These are phyloP conservation scores for Drosophila atripex DNA, from an alignment of 2,888 invertebrate species.

Conservation along the genomic window DNA sequence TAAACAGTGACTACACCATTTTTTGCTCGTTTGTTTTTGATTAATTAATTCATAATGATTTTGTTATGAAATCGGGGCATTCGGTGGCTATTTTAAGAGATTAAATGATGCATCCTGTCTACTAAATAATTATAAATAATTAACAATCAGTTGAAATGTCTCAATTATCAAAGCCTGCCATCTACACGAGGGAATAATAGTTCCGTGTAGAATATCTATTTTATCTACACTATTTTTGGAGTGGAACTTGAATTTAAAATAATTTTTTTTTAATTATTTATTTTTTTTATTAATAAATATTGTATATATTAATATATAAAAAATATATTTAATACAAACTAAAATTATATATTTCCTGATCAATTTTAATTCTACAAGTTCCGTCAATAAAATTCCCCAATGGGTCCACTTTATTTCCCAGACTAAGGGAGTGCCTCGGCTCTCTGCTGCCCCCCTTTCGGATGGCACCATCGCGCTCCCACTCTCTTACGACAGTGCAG, in stretches of 20 bases:
- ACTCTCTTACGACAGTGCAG: conserved; percentile 27
- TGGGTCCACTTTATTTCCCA: conserved; percentile 4
- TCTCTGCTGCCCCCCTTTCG: neutral
- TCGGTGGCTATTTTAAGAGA: neutral
- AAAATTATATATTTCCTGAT: neutral
- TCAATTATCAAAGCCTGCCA: conserved; percentile 7
- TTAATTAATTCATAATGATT: neutral
- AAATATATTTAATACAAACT: no score
- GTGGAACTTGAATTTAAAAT: conserved; percentile 9
- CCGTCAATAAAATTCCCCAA: neutral
- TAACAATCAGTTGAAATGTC: neutral
- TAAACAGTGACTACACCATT: neutral
- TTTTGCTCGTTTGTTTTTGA: neutral
- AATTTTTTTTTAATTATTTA: neutral
- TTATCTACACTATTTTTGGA: neutral
- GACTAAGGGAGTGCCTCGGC: neutral
- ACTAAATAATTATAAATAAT: neutral
- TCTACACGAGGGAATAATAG: neutral
- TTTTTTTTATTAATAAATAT: neutral
- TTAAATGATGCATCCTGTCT: neutral
- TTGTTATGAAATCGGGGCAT: neutral
- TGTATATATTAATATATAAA: no score
- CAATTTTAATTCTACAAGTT: neutral
- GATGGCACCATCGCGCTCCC: neutral
- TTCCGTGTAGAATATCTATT: conserved; percentile 5